phyloP scores from a whole-genome alignment of 2,888 invertebrate species.

The Baronia brevicornis region DNA sequence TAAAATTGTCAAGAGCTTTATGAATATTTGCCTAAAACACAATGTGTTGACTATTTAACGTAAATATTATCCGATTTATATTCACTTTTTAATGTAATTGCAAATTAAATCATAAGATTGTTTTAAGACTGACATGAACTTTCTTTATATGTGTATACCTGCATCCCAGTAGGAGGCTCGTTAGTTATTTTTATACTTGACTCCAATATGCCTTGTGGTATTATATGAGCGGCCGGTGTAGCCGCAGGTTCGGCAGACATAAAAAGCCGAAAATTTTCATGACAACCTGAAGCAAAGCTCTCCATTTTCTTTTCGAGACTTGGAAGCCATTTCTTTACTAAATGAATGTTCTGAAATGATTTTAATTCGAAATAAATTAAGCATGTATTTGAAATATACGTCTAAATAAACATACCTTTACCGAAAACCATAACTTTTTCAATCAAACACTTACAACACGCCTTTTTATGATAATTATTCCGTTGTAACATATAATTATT shows the following conservation, averaged over 20 bases:
- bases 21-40: constrained; percentile 88
- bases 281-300: constrained; percentile 85
- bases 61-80: not conserved
- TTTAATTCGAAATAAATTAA: constrained; percentile 18
- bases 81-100: not conserved
- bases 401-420: no score
- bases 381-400: no score
- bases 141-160: constrained; percentile 38
- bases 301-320: constrained; percentile 94
- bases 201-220: constrained; percentile 96
- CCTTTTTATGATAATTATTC: no score
- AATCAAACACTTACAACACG: no score
- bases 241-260: constrained; percentile 97
- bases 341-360: constrained; percentile 93
- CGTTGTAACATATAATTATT: no score
- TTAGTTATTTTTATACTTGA: constrained; percentile 98
- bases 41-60: not conserved
- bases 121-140: not conserved
- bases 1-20: constrained; percentile 95
- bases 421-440: no score
- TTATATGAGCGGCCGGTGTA: constrained; percentile 90
- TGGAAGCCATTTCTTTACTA: constrained; percentile 96
- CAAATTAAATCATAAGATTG: not conserved
- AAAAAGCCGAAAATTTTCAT: constrained; percentile 89
- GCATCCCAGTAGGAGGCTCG: constrained; percentile 97